A percentile compares a stretch with the other conserved stretches of the same genome.
phyloP scores from a whole-genome alignment of 2,888 invertebrate species.

The Orthosia gothica region DNA sequence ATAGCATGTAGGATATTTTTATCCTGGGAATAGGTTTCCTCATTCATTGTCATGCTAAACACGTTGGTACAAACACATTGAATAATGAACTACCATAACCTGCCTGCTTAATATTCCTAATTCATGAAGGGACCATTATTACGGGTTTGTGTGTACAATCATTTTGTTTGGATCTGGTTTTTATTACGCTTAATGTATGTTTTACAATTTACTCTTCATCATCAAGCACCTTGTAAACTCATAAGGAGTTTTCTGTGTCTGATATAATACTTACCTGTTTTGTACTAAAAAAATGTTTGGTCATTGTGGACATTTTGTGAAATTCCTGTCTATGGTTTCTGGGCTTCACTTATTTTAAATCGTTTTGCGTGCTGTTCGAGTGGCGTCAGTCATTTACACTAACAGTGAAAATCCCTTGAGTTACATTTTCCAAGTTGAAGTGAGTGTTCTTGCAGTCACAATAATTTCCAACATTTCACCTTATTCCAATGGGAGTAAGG shows the following conservation, averaged over 20 bases:
- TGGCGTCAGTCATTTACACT: constrained; percentile 26
- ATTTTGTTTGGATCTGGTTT: constrained; percentile 10
- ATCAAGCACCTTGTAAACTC: constrained; percentile 5
- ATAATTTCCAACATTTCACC: not conserved
- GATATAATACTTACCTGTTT: constrained; percentile 2
- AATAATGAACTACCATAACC: constrained; percentile 15
- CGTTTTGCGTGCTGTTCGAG: constrained; percentile 5
- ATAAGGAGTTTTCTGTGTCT: not conserved
- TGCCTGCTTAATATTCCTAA: constrained; percentile 7
- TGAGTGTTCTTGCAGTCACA: constrained; percentile 5
- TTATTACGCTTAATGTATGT: not conserved
- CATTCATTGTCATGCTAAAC: constrained; percentile 26
- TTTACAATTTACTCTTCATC: constrained; percentile 22
- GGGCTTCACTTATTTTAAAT: not conserved
- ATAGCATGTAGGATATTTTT: too few species aligned
- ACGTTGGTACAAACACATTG: constrained; percentile 8
- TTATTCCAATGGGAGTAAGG: not conserved
- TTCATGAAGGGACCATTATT: not conserved
- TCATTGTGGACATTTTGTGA: constrained; percentile 3
- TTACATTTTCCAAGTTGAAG: not conserved
- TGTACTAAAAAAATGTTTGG: constrained; percentile 4
- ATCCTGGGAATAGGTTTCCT: too few species aligned
- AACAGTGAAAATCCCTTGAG: not conserved
- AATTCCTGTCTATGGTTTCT: not conserved
- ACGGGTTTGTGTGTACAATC: constrained; percentile 6